A percentile compares a stretch with the other conserved stretches of the same genome.
phyloP scores from a whole-genome alignment of 2,797 vertebrate genomes.

The Tauraco hartlaubi region DNA sequence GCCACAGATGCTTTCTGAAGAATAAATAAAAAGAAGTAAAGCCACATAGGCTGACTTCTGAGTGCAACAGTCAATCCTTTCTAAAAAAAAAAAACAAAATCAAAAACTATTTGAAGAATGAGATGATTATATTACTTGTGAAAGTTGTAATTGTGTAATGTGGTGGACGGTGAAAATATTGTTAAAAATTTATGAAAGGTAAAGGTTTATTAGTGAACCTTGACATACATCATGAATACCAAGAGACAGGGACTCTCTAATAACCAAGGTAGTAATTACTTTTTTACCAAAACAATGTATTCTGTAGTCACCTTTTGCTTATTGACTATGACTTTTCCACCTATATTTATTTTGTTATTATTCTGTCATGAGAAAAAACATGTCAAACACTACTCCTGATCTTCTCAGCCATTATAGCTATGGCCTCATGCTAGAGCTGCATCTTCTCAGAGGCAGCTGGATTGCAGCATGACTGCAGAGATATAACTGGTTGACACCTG shows the following conservation, averaged over 20 bases:
- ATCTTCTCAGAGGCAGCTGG: neutral
- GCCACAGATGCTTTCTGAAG: neutral
- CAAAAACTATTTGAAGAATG: neutral
- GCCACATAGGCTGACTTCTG: neutral
- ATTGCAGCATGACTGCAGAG: neutral
- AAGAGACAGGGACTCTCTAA: neutral
- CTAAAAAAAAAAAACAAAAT: neutral
- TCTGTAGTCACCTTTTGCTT: neutral
- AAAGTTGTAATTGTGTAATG: neutral
- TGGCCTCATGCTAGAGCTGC: neutral
- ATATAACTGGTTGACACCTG: neutral
- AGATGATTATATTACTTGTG: neutral
- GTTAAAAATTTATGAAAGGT: neutral
- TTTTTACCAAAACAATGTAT: neutral
- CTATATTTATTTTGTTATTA: neutral
- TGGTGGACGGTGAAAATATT: neutral
- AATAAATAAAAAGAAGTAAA: neutral
- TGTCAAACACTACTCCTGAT: neutral
- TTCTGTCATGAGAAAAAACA: neutral
- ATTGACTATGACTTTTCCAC: neutral
- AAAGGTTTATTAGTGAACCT: neutral
- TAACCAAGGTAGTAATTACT: neutral
- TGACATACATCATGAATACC: neutral
- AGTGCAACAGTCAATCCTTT: neutral
- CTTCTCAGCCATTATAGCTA: neutral